phyloP scores from a whole-genome alignment of 2,888 invertebrate species.

The Escarpia spicata region DNA sequence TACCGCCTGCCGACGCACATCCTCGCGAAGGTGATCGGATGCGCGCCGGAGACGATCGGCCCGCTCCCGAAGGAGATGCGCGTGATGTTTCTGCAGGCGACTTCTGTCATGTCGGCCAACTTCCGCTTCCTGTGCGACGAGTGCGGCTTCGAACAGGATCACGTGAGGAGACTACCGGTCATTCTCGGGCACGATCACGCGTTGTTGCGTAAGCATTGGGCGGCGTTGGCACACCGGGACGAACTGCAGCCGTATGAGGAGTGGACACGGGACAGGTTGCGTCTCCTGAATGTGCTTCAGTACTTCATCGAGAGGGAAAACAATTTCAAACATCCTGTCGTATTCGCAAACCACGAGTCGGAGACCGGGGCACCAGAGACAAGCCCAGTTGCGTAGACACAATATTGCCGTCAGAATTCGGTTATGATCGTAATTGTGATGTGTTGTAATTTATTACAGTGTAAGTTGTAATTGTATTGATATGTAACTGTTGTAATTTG shows the following conservation, averaged over 20 bases:
- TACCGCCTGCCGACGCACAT: constrained; percentile 19
- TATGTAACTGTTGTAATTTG: too few relatives aligned
- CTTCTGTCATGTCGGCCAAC: constrained; percentile 14
- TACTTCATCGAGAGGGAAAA: constrained; percentile 20
- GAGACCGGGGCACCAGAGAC: too few relatives aligned
- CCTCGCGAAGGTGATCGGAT: constrained; percentile 24
- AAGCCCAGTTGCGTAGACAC: too few relatives aligned
- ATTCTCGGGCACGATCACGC: constrained; percentile 23
- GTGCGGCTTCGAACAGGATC: not conserved
- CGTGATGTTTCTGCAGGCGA: constrained; percentile 24
- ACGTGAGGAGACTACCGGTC: constrained; percentile 14
- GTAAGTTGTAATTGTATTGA: too few relatives aligned
- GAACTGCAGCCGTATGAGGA: constrained; percentile 8
- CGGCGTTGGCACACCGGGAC: not conserved
- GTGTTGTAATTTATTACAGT: too few relatives aligned
- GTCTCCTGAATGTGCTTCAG: constrained; percentile 22
- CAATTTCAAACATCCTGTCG: constrained; percentile 22
- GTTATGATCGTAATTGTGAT: too few relatives aligned
- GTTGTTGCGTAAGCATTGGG: not conserved
- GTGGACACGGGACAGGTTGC: not conserved
- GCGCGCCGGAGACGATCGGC: constrained; percentile 5
- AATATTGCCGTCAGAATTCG: too few relatives aligned
- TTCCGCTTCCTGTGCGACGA: constrained; percentile 21
- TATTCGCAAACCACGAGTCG: not conserved
- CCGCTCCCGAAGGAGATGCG: constrained; percentile 17